Base-by-base conservation (phyloP, 2,888 invertebrate genomes). In the Cheiracanthium punctorium region DNA sequence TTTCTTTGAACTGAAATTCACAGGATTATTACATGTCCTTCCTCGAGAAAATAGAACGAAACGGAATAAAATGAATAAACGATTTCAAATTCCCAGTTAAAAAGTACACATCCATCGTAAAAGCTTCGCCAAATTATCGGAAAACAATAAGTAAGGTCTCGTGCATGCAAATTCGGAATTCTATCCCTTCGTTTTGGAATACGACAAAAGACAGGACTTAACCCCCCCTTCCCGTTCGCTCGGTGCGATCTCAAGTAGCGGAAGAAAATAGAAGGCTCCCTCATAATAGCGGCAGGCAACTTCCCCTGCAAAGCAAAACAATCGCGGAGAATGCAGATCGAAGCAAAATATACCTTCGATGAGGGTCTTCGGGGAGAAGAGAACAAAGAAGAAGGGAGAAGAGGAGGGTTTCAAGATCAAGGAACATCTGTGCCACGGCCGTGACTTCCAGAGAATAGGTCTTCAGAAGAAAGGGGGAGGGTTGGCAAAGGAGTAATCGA, bases 351-450 rank as follows among this genome's bases (percentile, higher is more conserved):
- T 74, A 81, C 74, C 74, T 71, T 64, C 43, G 41, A 80, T 72
- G 80, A 73, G 71, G 80, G 72, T 24, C 75, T 48, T 73, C 37
- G 20, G 65, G 65, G 58, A 12, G 12, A n/a, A 14, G n/a, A 65
- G 64, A 64, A 75, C 65, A 58, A 64, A 52, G 33, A 65, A n/a
- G 75, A 30, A 65, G 80, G 30, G 30, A n/a, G 80, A 71, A 58
- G 33, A 80, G 75, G 75, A 43, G 52, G 73, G 58, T 20, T 48
- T n/a, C 24, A 33, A 84, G 79, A 79, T 84, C 84, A 79, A 74
- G 79, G 74, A 85, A 79, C 84, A 85, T 85, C 79, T 85, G 84
- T 85, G 84, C 79, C 84, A 70, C 37, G 48, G 48, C 67, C 72
- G 64, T 80, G 75, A 76, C 82, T 84, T 70, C 72, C 70, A 65